Conservation (phyloP, 2,113 vertebrate species). For the Oryzias melastigma region DNA sequence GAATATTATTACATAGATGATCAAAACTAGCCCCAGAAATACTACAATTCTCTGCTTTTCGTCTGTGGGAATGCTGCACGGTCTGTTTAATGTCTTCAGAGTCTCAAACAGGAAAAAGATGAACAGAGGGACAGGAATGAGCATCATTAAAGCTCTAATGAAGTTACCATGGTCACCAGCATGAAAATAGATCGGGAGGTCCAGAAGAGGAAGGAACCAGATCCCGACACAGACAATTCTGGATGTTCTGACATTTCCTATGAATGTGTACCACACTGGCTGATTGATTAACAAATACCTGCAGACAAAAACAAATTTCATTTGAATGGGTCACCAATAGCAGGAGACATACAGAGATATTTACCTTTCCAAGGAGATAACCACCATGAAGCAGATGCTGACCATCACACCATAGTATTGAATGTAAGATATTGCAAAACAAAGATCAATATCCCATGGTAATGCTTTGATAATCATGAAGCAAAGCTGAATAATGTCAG, state of each 20-base stretch:
- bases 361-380: constrained; percentile 3
- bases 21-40: constrained; percentile 1
- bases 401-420: fast-evolving
- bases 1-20: constrained; percentile 8
- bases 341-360: neutral
- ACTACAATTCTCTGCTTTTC: constrained; percentile 8
- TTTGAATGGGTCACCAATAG: no score
- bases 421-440: fast-evolving
- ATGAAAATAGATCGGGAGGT: neutral
- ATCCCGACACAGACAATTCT: neutral
- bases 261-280: constrained; percentile 2
- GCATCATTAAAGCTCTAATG: fast-evolving
- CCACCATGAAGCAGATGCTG: neutral
- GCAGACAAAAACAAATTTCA: neutral
- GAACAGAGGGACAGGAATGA: constrained; percentile 11
- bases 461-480: neutral
- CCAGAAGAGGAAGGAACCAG: neutral
- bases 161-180: fast-evolving
- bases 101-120: constrained; percentile 10
- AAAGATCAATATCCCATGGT: no score
- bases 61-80: neutral
- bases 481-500: constrained; percentile 20
- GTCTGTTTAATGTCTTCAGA: neutral
- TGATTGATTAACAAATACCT: constrained; percentile 14
- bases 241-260: neutral